Percentiles rank a stretch among this genome's conserved stretches.
Conservation (phyloP, 1,140 invertebrate genomes). For the Leguminivora glycinivorella region DNA sequence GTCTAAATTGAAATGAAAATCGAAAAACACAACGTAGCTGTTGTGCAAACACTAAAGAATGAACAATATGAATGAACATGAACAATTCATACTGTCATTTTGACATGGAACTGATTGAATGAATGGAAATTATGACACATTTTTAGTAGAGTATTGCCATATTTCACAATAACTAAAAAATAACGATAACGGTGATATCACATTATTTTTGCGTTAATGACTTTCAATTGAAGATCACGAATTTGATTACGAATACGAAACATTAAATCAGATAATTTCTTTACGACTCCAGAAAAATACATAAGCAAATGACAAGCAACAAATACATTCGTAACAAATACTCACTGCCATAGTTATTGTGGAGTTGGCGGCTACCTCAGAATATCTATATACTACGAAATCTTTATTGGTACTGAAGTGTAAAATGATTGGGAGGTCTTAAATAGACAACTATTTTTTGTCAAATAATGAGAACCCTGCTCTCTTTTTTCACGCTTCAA, state of each 20-base stretch:
- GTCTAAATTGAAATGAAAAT: not conserved
- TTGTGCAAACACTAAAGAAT: not conserved
- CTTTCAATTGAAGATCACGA: too few relatives aligned
- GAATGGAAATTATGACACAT: not conserved
- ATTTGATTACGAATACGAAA: not conserved
- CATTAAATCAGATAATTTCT: not conserved
- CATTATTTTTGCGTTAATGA: not conserved
- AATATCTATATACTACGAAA: constrained; percentile 17
- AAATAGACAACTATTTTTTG: constrained; percentile 49
- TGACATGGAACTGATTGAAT: not conserved
- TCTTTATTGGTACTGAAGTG: constrained; percentile 39
- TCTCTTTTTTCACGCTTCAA: constrained; percentile 61
- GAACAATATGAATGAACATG: too few relatives aligned
- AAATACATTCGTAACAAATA: not conserved
- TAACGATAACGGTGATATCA: not conserved
- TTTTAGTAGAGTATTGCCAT: not conserved
- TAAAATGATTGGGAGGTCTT: constrained; percentile 38
- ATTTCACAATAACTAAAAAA: not conserved
- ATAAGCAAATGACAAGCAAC: not conserved
- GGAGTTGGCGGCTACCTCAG: constrained; percentile 16
- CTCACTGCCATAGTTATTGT: constrained; percentile 17
- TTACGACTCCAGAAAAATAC: not conserved
- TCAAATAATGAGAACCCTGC: constrained; percentile 41
- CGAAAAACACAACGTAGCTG: not conserved
- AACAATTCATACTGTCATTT: not conserved